phyloP scores from a whole-genome alignment of 2,797 vertebrate species.

The Arvicola amphibius region DNA sequence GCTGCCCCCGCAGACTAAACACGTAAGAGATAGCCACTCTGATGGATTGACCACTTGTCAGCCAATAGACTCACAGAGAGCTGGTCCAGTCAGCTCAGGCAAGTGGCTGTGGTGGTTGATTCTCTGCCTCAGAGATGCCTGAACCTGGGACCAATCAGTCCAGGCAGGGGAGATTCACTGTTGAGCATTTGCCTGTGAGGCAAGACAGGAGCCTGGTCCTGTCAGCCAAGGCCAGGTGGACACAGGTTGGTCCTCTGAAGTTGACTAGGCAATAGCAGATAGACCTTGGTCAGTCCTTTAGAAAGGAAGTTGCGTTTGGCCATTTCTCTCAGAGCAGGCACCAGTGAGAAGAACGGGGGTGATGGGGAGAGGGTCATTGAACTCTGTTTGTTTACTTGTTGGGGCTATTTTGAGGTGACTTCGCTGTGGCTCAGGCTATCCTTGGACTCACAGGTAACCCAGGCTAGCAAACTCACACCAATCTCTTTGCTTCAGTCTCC shows the following conservation, averaged over 20 bases:
- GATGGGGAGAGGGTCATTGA: too few species aligned
- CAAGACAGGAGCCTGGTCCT: not conserved
- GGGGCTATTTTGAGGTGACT: not conserved
- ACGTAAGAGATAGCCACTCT: not conserved
- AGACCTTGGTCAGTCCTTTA: rapidly evolving
- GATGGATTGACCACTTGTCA: not conserved
- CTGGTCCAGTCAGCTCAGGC: not conserved
- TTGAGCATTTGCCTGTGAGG: not conserved
- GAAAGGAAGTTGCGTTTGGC: not conserved
- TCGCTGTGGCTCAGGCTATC: not conserved
- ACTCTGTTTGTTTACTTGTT: not conserved
- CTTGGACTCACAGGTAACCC: not conserved
- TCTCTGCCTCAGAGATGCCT: not conserved
- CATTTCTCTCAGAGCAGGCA: not conserved
- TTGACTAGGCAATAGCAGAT: too few species aligned
- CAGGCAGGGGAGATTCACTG: not conserved
- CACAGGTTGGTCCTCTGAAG: rapidly evolving
- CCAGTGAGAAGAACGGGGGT: not conserved
- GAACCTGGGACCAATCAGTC: not conserved
- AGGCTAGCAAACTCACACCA: not conserved
- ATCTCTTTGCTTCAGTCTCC: not conserved
- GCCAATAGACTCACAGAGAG: not conserved
- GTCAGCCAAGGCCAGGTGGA: not conserved
- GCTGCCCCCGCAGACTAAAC: not conserved
- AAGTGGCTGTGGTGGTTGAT: not conserved